Evolutionary conservation across 2,888 invertebrate species (phyloP), one percentile per base, ranked within the genome.

Genomic region (Buathra laborator): DNA sequence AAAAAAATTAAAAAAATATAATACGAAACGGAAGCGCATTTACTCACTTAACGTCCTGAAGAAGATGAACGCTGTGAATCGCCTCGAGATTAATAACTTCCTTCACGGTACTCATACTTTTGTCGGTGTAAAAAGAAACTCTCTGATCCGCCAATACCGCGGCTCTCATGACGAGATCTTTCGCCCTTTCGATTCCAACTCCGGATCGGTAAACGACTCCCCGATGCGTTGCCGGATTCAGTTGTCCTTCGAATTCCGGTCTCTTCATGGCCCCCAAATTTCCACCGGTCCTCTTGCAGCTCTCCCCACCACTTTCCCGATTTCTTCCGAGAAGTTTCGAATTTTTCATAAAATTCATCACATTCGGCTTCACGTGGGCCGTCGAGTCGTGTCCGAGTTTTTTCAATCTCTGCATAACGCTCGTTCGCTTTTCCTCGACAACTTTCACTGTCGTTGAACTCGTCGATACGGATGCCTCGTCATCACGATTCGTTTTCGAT

Each of bases 101-200:
- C 91, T 97, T 97, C 29, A 96, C 92, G 51, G 95, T 94, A 51
- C 95, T 95, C 94, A 96, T 96, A 76, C 96, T 96, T 87, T 96
- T 96, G 91, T 98, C 97, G 5, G 96, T 94, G 89, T 96, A 97
- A 90, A 97, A 97, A 87, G 96, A 95, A 43, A 98, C 94, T 90
- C 96, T 96, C 64, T 96, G 96, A 87, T 97, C 96, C 4, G 96
- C 95, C 32, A 98, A 93, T 56, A 96, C 95, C 19, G 92, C 90
- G 32, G 88, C 90, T 66, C 93, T 95, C n/a, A 95, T 95, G 86
- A 96, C 96, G 90, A 97, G 96, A 92, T 97, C 97, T 86, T 97
- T 97, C 74, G 97, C 96, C 79, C 93, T 92, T 51, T 94, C 94
- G n/a, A 92, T 93, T 0, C 93, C 93, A 2, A 91, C 92, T 1